Evolutionary conservation across 2,113 vertebrate species (phyloP).

Genomic region (Spea bombifrons): DNA sequence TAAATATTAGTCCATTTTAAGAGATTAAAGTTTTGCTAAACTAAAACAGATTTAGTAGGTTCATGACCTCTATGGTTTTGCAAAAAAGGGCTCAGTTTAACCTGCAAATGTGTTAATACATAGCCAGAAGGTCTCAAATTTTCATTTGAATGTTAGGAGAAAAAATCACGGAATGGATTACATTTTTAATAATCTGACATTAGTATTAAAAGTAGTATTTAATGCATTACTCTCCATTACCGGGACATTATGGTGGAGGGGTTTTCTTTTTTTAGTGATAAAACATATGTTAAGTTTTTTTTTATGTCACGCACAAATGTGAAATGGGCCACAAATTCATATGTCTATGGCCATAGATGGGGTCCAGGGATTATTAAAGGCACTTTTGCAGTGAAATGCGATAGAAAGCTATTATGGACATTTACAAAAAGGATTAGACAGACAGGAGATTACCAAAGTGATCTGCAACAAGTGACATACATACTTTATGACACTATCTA

Average conservation of each 20-base stretch:
- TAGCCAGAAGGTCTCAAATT: conserved; percentile 72
- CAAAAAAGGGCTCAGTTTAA: conserved; percentile 63
- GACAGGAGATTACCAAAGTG: conserved; percentile 53
- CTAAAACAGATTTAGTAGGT: conserved; percentile 64
- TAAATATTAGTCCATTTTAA: conserved; percentile 51
- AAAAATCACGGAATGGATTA: conserved; percentile 72
- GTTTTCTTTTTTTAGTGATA: conserved; percentile 53
- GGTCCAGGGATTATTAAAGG: conserved; percentile 59
- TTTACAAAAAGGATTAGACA: conserved; percentile 61
- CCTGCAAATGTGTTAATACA: conserved; percentile 74
- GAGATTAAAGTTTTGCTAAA: conserved; percentile 70
- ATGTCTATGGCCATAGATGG: conserved; percentile 53
- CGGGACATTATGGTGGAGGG: conserved; percentile 52
- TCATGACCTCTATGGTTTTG: conserved; percentile 66
- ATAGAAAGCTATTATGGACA: conserved; percentile 59
- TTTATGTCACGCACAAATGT: conserved; percentile 14
- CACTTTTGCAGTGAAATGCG: conserved; percentile 61
- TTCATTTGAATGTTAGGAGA: conserved; percentile 60
- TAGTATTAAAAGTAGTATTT: conserved; percentile 77
- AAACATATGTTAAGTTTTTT: conserved; percentile 63
- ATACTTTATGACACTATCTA: conserved; percentile 7
- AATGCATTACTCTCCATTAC: conserved; percentile 67
- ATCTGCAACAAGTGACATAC: conserved; percentile 39
- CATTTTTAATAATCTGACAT: conserved; percentile 76
- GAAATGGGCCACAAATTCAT: conserved; percentile 5